phyloP scores from a whole-genome alignment of 2,113 vertebrate genomes.

The Pandion haliaetus region DNA sequence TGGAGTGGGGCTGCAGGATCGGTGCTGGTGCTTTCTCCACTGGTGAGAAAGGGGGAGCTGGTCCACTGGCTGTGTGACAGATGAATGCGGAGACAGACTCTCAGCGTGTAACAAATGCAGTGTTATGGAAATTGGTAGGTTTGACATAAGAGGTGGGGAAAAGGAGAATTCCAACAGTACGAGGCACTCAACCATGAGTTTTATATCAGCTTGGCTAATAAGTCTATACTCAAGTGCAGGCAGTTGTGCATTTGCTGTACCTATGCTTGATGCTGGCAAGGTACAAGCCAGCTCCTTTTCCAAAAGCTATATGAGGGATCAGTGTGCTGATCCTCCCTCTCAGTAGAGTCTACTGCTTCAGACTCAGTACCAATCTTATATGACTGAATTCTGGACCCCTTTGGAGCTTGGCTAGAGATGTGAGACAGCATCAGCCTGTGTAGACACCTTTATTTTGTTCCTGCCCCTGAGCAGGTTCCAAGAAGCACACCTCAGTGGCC shows the following conservation, averaged over 20 bases:
- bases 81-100: neutral
- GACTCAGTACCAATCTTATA: neutral
- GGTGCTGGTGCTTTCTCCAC: neutral
- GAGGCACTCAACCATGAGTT: neutral
- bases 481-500: neutral
- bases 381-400: neutral
- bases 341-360: neutral
- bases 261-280: accelerated
- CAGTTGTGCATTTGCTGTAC: neutral
- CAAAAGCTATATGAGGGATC: neutral
- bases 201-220: neutral
- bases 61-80: neutral
- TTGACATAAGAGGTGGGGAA: neutral
- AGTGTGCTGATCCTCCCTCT: neutral
- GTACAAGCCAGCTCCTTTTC: neutral
- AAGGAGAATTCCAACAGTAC: neutral
- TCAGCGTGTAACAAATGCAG: neutral
- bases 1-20: neutral
- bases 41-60: neutral
- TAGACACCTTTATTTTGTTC: neutral
- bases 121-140: neutral
- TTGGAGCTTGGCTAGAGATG: neutral
- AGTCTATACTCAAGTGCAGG: neutral
- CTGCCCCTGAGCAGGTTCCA: neutral
- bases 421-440: neutral